These are phyloP conservation scores for Chrysina gloriosa DNA, from an alignment of 2,888 invertebrate species.

Conservation along the genomic window DNA sequence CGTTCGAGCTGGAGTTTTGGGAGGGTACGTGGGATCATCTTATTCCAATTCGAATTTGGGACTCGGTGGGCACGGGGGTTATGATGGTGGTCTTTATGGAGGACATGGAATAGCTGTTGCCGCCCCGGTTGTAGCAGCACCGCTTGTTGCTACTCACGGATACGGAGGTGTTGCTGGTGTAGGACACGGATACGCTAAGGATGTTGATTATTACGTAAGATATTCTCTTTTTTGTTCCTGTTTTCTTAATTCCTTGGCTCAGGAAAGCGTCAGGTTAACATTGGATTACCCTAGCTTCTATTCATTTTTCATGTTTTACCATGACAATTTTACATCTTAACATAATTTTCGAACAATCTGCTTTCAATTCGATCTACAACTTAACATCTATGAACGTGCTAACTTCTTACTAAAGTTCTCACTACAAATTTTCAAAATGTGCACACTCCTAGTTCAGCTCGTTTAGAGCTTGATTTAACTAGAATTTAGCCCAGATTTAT, in stretches of 20 bases:
- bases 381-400: too few species aligned
- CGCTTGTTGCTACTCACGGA: slow-evolving; percentile 41
- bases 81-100: slow-evolving; percentile 22
- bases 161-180: slow-evolving; percentile 6
- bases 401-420: background rate
- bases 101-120: slow-evolving; percentile 39
- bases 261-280: too few species aligned
- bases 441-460: background rate
- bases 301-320: background rate
- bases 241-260: background rate
- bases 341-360: too few species aligned
- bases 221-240: background rate
- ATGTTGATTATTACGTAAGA: slow-evolving; percentile 52
- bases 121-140: slow-evolving; percentile 39
- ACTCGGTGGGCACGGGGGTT: slow-evolving; percentile 30
- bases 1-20: slow-evolving; percentile 50
- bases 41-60: slow-evolving; percentile 36
- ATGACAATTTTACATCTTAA: too few species aligned
- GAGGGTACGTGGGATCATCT: slow-evolving; percentile 43
- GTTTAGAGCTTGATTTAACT: background rate
- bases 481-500: background rate
- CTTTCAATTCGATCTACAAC: too few species aligned
- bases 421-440: background rate
- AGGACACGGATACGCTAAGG: slow-evolving; percentile 17
- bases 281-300: too few species aligned